phyloP scores from a whole-genome alignment of 2,797 vertebrate species.

The Cichlasoma orientale region DNA sequence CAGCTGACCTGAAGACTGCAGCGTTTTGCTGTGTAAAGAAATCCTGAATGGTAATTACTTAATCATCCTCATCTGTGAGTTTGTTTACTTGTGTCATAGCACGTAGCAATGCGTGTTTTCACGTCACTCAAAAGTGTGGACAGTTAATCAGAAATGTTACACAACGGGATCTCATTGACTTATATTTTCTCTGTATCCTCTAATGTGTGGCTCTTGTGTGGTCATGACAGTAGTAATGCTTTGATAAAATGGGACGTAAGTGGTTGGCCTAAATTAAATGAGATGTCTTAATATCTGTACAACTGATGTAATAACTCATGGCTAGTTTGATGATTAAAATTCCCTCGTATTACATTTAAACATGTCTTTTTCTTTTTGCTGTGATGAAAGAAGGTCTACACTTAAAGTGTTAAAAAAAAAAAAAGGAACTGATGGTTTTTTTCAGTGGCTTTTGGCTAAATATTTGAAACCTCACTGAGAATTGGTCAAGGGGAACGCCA shows the following conservation, averaged over 20 bases:
- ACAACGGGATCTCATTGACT: slow-evolving; percentile 7
- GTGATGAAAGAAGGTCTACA: background rate
- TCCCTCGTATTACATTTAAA: slow-evolving; percentile 47
- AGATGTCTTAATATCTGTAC: slow-evolving; percentile 70
- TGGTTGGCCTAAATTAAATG: slow-evolving; percentile 40
- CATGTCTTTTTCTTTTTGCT: background rate
- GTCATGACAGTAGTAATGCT: slow-evolving; percentile 40
- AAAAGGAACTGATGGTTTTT: background rate
- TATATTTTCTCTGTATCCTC: slow-evolving; percentile 28
- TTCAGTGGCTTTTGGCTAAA: background rate
- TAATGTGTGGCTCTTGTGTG: slow-evolving; percentile 37
- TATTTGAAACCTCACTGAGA: background rate
- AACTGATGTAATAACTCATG: slow-evolving; percentile 59
- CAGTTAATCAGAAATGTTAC: slow-evolving; percentile 4
- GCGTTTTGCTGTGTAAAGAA: slow-evolving; percentile 32
- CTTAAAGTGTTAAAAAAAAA: too few species aligned
- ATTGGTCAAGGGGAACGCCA: background rate
- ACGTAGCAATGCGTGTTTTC: slow-evolving; percentile 41
- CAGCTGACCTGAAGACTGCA: slow-evolving; percentile 1
- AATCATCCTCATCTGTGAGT: slow-evolving; percentile 24
- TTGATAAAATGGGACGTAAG: slow-evolving; percentile 21
- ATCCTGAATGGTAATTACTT: slow-evolving; percentile 5
- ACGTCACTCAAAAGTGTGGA: slow-evolving; percentile 26
- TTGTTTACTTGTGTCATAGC: slow-evolving; percentile 50
- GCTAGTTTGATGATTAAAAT: slow-evolving; percentile 67